Evolutionary conservation across 2,113 vertebrate genomes (phyloP).

Genomic region (Tenrec ecaudatus): DNA sequence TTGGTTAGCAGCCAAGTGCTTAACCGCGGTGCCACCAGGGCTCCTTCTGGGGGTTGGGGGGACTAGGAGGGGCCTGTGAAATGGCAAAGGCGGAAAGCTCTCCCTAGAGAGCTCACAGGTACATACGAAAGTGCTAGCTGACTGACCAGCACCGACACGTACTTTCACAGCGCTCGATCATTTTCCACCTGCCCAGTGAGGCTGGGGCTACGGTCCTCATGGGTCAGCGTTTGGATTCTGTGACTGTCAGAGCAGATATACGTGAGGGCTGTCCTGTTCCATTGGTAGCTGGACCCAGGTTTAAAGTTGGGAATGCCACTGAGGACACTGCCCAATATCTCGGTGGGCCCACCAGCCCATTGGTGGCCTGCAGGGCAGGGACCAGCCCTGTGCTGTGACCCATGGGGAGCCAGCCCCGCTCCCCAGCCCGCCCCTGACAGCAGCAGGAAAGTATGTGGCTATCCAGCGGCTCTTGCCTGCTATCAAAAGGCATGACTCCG

Average conservation of each 20-base stretch:
- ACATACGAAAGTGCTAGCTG: too few species aligned
- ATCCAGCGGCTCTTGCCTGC: conserved; percentile 60
- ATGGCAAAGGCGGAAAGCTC: too few species aligned
- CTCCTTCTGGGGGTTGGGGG: too few species aligned
- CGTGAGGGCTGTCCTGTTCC: rapidly evolving
- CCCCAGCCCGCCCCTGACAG: conserved; percentile 10
- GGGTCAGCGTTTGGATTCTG: background rate
- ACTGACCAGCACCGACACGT: background rate
- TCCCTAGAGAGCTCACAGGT: too few species aligned
- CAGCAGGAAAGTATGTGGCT: background rate
- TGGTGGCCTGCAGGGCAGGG: background rate
- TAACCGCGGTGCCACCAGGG: too few species aligned
- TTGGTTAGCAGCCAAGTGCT: too few species aligned
- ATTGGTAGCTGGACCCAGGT: background rate
- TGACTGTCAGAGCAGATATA: background rate
- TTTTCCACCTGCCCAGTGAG: background rate
- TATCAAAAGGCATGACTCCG: conserved; percentile 71
- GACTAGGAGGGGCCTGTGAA: too few species aligned
- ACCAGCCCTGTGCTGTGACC: background rate
- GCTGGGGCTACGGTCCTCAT: background rate
- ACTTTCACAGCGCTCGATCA: background rate
- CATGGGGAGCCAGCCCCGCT: background rate
- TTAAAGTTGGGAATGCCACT: background rate
- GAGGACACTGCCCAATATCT: background rate
- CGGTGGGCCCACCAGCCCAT: background rate